Evolutionary conservation across 2,888 invertebrate species (phyloP), one percentile per base, ranked within the genome.

Genomic region (Bibio marci): DNA sequence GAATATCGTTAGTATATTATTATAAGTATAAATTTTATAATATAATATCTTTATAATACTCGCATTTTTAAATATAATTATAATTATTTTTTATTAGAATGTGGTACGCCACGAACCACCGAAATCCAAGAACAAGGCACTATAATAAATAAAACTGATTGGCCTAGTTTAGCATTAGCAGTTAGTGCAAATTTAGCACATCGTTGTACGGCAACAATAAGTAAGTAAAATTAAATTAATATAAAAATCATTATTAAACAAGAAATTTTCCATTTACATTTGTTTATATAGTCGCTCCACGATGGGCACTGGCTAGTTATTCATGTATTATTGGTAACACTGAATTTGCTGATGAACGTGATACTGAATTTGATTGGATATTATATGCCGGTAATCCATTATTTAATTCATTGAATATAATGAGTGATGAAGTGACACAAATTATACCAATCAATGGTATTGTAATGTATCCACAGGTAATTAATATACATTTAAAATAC

Each of bases 381-480:
- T 36, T 48, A 13, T 41, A 43, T 19, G 41, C 43, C 12, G 43
- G 45, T 10, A 42, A 41, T 27, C 32, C 43, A 4, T 19, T 32
- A 14, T 38, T 41, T 12, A 36, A 42, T n/a, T n/a, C 22, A 10
- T n/a, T 32, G 17, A 32, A 35, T 27, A 30, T 41, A 43, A 22
- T 44, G 49, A 49, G n/a, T 31, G 47, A 46, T 26, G 47, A 46
- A 27, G 48, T 47, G 44, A 44, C 18, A 45, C 42, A 12, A 30
- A 41, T 31, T 40, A 43, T 52, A 38, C 40, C 43, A 11, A 57
- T 69, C 32, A 59, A 57, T 44, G 57, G 57, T 43, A 65, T 72
- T 36, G 57, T 70, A 28, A 57, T 63, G 8, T 68, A 71, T 53
- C 71, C 71, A 28, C 67, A 69, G 59, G 69, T 69, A 50, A 27